These are phyloP conservation scores for Stercorarius parasiticus DNA, from an alignment of 2,113 vertebrate species.

Conservation along the genomic window DNA sequence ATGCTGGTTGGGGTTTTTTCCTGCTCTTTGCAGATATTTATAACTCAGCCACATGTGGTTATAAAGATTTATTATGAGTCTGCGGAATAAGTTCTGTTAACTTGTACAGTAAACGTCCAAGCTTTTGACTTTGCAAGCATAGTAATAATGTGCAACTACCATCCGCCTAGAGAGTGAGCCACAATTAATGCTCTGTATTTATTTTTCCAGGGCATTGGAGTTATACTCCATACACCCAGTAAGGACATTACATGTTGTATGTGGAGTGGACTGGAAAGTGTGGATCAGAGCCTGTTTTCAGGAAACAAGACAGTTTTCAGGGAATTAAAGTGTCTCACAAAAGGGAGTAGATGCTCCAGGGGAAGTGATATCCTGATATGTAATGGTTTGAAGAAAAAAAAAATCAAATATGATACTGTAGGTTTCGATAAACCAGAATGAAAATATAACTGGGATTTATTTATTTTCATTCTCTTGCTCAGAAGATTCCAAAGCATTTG, in stretches of 20 bases:
- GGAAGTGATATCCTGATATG: rapidly evolving
- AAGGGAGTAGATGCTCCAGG: neutral
- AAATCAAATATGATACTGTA: neutral
- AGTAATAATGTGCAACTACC: neutral
- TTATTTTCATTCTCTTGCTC: neutral
- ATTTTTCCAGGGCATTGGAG: neutral
- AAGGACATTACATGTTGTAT: neutral
- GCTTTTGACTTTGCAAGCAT: conserved; percentile 74
- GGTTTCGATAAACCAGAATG: neutral
- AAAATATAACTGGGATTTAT: neutral
- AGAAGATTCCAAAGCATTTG: neutral
- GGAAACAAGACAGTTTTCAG: neutral
- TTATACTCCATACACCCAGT: neutral
- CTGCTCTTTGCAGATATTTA: conserved; percentile 82
- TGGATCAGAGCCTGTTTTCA: neutral
- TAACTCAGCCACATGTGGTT: conserved; percentile 80
- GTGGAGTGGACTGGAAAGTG: neutral
- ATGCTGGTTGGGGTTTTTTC: conserved; percentile 60
- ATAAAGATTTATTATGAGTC: conserved; percentile 88
- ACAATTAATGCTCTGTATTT: neutral
- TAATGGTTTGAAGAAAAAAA: neutral
- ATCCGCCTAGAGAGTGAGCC: neutral
- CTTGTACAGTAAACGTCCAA: conserved; percentile 77
- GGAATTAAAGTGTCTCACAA: neutral
- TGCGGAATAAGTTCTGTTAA: conserved; percentile 83